phyloP scores from a whole-genome alignment of 2,797 vertebrate species.

The Podargus strigoides region DNA sequence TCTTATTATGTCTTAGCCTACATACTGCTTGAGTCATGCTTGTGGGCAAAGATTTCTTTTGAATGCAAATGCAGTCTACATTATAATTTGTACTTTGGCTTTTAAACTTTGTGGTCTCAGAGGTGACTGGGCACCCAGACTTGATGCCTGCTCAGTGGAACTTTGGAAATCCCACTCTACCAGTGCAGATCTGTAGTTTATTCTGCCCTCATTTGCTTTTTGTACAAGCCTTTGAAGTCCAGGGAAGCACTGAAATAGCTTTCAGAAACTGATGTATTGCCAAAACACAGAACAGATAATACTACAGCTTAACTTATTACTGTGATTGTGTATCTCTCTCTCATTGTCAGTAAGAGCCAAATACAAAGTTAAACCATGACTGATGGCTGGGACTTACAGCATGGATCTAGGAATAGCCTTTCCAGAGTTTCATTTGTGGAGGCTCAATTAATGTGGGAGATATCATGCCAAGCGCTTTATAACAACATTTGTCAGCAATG shows the following conservation, averaged over 20 bases:
- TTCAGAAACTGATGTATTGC: neutral
- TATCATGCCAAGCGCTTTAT: neutral
- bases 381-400: neutral
- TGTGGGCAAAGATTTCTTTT: constrained; percentile 54
- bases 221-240: neutral
- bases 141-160: constrained; percentile 1
- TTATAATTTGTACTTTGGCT: constrained; percentile 25
- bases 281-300: neutral
- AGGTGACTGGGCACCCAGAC: constrained; percentile 23
- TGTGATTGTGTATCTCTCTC: constrained; percentile 4
- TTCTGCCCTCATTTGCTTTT: neutral
- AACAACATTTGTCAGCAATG: neutral
- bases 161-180: constrained; percentile 17
- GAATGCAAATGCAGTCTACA: constrained; percentile 30
- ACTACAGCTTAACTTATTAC: neutral
- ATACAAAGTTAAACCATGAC: neutral
- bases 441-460: neutral
- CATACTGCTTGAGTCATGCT: constrained; percentile 44
- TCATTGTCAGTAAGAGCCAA: neutral
- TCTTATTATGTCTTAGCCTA: constrained; percentile 49
- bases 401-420: neutral
- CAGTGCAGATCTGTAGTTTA: neutral
- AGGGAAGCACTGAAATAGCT: neutral
- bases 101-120: constrained; percentile 22
- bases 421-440: neutral